Conservation (phyloP, 2,888 invertebrate genomes). For the Aphodius sticticus region DNA sequence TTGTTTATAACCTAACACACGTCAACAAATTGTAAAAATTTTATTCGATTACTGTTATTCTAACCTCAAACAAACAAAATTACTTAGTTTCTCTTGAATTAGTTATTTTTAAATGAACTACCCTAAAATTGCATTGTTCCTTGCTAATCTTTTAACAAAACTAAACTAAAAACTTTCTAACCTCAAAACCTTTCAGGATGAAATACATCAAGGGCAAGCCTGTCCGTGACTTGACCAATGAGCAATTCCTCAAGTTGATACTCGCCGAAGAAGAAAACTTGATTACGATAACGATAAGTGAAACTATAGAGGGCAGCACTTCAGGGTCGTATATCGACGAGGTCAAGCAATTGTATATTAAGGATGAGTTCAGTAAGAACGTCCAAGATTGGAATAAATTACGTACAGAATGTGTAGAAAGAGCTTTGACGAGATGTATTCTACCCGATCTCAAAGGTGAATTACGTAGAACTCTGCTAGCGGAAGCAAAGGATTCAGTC, state of each 20-base stretch:
- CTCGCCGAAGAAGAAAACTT: slow-evolving; percentile 86
- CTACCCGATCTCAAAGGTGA: slow-evolving; percentile 91
- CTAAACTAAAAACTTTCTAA: too few species aligned
- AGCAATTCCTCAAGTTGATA: slow-evolving; percentile 86
- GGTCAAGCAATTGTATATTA: slow-evolving; percentile 84
- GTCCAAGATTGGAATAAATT: slow-evolving; percentile 96
- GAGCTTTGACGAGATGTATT: slow-evolving; percentile 87
- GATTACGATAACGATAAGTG: slow-evolving; percentile 75
- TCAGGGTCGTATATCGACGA: slow-evolving; percentile 85
- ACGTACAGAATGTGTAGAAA: slow-evolving; percentile 85
- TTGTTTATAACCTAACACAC: too few species aligned
- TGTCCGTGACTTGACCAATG: slow-evolving; percentile 84
- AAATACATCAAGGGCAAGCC: slow-evolving; percentile 95
- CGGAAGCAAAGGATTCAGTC: slow-evolving; percentile 88
- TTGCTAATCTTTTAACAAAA: too few species aligned
- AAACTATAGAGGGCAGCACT: slow-evolving; percentile 81
- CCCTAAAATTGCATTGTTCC: neutral
- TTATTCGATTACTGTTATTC: too few species aligned
- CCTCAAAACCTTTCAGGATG: slow-evolving; percentile 62
- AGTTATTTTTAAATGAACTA: neutral
- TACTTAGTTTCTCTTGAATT: neutral
- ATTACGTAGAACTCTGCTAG: slow-evolving; percentile 77
- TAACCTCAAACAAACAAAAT: neutral
- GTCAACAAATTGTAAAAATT: too few species aligned
- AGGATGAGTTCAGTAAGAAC: slow-evolving; percentile 93